phyloP scores from a whole-genome alignment of 2,797 vertebrate genomes.

The Pangasius larnaudii region DNA sequence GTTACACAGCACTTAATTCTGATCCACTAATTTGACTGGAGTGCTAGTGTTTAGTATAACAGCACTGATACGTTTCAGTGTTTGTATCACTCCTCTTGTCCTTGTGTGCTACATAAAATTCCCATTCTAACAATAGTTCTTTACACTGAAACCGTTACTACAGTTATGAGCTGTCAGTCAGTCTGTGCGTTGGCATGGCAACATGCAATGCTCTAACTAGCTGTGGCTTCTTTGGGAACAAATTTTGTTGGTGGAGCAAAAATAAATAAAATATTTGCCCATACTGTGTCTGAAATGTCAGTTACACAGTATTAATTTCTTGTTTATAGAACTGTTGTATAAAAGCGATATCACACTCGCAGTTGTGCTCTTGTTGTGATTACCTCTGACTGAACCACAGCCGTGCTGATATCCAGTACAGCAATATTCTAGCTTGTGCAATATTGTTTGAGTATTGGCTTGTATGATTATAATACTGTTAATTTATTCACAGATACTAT shows the following conservation, averaged over 20 bases:
- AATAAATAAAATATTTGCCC: not conserved
- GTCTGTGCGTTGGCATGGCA: not conserved
- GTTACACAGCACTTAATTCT: too few species aligned
- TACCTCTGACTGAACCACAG: not conserved
- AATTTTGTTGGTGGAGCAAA: not conserved
- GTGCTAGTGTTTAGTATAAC: not conserved
- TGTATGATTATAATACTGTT: not conserved
- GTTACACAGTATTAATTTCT: not conserved
- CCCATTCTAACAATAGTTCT: not conserved
- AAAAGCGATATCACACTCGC: too few species aligned
- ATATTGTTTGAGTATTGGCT: not conserved
- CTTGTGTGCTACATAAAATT: not conserved
- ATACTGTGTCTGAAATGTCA: not conserved
- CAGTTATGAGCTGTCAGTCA: too few species aligned
- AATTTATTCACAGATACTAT: not conserved
- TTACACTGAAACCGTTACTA: too few species aligned
- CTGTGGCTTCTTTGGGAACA: not conserved
- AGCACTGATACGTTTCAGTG: not conserved
- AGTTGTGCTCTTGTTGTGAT: not conserved
- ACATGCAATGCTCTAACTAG: too few species aligned
- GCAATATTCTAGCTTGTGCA: not conserved
- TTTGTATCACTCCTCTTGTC: not conserved
- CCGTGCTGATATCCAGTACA: not conserved
- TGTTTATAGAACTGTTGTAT: too few species aligned
- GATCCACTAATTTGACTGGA: not conserved